Base-by-base conservation (phyloP, 2,888 invertebrate genomes). In the Mechanitis mazaeus region DNA sequence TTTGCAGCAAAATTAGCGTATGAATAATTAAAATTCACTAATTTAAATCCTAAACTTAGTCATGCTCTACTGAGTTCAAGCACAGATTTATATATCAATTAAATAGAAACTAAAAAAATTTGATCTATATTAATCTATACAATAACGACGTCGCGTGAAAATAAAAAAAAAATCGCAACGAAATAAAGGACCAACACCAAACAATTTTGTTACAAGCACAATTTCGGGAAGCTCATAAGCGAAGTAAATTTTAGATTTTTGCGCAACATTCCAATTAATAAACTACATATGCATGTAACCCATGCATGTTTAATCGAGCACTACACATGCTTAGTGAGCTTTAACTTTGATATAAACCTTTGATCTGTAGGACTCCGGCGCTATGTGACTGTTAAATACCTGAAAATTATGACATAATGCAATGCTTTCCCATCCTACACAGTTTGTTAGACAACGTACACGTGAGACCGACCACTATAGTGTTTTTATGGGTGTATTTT, bases 331-430 rank as follows among this genome's bases (percentile, higher is more conserved):
- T 84, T 78, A 89, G 71, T 83, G 82, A 85, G 81, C 77, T 84
- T 87, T 80, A 85, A 88, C 77, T 85, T 83, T 58, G 91, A 92
- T 92, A 94, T 92, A 93, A 94, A 95, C 95, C 94, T 96, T 96
- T 91, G 95, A 94, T 93, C 96, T 94, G 93, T 95, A 96, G 86
- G 95, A 94, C 92, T 96, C 96, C 93, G 94, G 95, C 92, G 95
- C 94, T 93, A 95, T 95, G 93, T 97, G 97, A 93, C 95, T 96
- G 94, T 96, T 97, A 93, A 96, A 96, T 87, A 96, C 96, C 96
- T 96, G 93, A 87, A 95, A 94, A 92, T 87, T 87, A 89, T 80
- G 80, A 86, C 78, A 87, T 79, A 85, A 86, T 87, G 86, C 85
- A 86, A 84, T 86, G 82, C 81, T 80, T 81, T 76, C 78, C 76